phyloP scores from a whole-genome alignment of 1,140 invertebrate genomes.

The Solenopsis invicta region DNA sequence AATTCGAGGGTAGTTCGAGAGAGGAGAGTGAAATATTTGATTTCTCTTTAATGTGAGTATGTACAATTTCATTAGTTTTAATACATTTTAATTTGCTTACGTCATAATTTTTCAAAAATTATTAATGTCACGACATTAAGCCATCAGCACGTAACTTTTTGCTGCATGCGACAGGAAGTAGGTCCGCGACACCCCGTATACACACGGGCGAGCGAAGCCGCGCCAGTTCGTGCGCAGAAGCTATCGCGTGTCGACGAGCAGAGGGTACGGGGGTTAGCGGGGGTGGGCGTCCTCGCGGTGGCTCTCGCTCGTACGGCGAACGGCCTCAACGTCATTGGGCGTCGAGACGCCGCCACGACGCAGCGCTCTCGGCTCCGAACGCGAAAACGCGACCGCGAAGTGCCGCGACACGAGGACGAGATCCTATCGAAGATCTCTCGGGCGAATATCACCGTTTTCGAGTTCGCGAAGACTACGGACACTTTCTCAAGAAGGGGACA shows the following conservation, averaged over 20 bases:
- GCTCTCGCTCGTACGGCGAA: constrained; percentile 71
- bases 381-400: constrained; percentile 65
- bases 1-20: background rate
- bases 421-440: background rate
- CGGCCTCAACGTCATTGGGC: constrained; percentile 82
- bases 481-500: too few species aligned
- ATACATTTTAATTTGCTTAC: background rate
- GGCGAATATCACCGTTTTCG: constrained; percentile 4
- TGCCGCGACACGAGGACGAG: constrained; percentile 70
- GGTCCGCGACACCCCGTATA: constrained; percentile 61
- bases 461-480: background rate
- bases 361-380: constrained; percentile 73
- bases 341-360: constrained; percentile 82
- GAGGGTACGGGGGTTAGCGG: constrained; percentile 34
- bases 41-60: too few species aligned
- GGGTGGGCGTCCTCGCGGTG: constrained; percentile 61
- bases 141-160: constrained; percentile 29
- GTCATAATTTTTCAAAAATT: constrained; percentile 20
- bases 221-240: constrained; percentile 67
- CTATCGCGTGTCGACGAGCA: constrained; percentile 68
- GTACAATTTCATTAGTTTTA: background rate
- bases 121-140: background rate
- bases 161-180: constrained; percentile 8
- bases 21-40: background rate
- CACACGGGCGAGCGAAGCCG: background rate